Evolutionary conservation across 1,140 invertebrate species (phyloP).

Genomic region (Dreissena polymorpha): DNA sequence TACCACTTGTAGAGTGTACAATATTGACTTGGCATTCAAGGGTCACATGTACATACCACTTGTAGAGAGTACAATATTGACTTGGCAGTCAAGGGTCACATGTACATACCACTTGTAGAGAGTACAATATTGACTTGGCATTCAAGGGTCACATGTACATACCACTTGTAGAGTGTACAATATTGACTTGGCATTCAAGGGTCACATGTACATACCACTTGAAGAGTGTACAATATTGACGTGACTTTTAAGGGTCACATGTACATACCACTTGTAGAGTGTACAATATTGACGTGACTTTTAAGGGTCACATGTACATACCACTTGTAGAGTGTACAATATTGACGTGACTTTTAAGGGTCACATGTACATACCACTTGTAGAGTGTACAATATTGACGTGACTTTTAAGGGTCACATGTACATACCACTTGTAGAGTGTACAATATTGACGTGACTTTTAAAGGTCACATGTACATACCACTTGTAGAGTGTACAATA

Average conservation of each 20-base stretch:
- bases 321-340: slow-evolving; percentile 75
- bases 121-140: too few relatives aligned
- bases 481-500: slow-evolving; percentile 74
- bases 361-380: slow-evolving; percentile 68
- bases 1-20: slow-evolving; percentile 75
- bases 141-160: slow-evolving; percentile 42
- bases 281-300: too few relatives aligned
- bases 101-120: slow-evolving; percentile 73
- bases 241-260: not conserved
- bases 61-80: slow-evolving; percentile 65
- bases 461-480: slow-evolving; percentile 57
- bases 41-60: slow-evolving; percentile 66
- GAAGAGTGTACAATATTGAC: slow-evolving; percentile 63
- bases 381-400: slow-evolving; percentile 60
- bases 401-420: not conserved
- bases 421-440: slow-evolving; percentile 74
- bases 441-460: too few relatives aligned
- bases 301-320: slow-evolving; percentile 53
- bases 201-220: slow-evolving; percentile 67
- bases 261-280: slow-evolving; percentile 74
- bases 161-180: slow-evolving; percentile 75
- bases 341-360: not conserved
- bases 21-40: too few relatives aligned
- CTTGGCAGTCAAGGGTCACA: not conserved
- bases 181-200: too few relatives aligned